Conservation (phyloP, 1,140 invertebrate species). For the Zophobas morio region DNA sequence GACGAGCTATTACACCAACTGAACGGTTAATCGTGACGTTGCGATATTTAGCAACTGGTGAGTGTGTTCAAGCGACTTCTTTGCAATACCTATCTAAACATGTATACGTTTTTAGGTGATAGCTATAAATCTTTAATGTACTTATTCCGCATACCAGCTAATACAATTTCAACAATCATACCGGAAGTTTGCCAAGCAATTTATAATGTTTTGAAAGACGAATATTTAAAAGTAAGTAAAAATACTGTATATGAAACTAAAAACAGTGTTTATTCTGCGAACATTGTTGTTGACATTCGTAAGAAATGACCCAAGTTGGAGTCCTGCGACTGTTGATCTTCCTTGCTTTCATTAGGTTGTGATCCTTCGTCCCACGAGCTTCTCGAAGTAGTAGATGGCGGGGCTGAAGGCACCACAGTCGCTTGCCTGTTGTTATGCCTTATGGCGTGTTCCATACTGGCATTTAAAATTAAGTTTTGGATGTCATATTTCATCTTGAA, state of each 20-base stretch:
- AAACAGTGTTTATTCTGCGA: too few relatives aligned
- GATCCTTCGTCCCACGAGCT: too few relatives aligned
- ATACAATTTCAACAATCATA: conserved; percentile 3
- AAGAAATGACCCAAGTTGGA: background rate
- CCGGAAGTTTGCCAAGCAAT: conserved; percentile 10
- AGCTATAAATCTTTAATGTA: conserved; percentile 15
- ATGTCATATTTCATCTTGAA: conserved; percentile 33
- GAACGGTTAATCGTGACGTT: conserved; percentile 13
- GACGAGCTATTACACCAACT: background rate
- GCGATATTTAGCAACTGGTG: conserved; percentile 16
- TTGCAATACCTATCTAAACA: background rate
- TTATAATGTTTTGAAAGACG: background rate
- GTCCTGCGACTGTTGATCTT: too few relatives aligned
- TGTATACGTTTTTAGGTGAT: conserved; percentile 7
- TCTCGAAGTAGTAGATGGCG: too few relatives aligned
- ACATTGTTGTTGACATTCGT: too few relatives aligned
- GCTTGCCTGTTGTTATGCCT: too few relatives aligned
- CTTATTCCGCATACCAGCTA: conserved; percentile 16
- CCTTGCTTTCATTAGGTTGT: too few relatives aligned
- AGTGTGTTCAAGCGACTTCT: background rate
- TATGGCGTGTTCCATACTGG: background rate
- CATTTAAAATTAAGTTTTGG: conserved; percentile 40
- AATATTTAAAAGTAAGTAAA: conserved; percentile 6
- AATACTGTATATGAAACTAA: background rate
- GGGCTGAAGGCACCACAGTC: too few relatives aligned